Base-by-base conservation (phyloP, 2,888 invertebrate species). In the Danaus chrysippus region DNA sequence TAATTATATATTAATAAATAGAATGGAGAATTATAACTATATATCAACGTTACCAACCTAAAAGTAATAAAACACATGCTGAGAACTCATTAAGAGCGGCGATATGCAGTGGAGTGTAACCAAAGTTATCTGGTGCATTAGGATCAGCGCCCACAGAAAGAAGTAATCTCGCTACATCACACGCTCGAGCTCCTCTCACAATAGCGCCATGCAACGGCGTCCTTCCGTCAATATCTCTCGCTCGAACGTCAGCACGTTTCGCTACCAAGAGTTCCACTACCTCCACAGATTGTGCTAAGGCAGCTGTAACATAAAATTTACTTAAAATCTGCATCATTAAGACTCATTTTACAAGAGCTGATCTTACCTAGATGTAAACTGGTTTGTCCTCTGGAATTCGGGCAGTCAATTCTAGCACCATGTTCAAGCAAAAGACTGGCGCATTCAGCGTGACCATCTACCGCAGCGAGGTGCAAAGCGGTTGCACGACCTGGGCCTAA, bases 391-490 rank as follows among this genome's bases (percentile, higher is more conserved):
- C 95, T 93, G 58, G 93, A 92, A 82, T 96, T 96, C 13, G 92
- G 92, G 58, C 94, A 93, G 74, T 96, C 94, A n/a, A 95, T 93
- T 56, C 94, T 92, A 0, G 97, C 96, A 1, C 95, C 94, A 56
- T 94, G 93, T 17, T 95, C 94, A 2, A 97, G 79, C 1, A 97
- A 86, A 17, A 96, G 80, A 58, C 92, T 90, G 0, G 95, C 94
- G 70, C 97, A 96, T 69, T 95, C 95, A 0, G 93, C 93, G 75
- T 95, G 95, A 8, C 97, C 96, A 72, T 97, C 97, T 76, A 97
- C 96, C 0, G 97, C 96, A 6, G 97, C 96, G 71, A 97, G 86
- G 86, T 98, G 97, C 41, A 98, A 82, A 1, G 97, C 95, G 0
- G 97, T 97, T 58, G 95, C 93, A 73, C 94, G 93, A 19, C 93